Percentiles rank a stretch among this genome's conserved stretches.
Conservation (phyloP, 2,888 invertebrate genomes). For the Ptilodon capucinus region DNA sequence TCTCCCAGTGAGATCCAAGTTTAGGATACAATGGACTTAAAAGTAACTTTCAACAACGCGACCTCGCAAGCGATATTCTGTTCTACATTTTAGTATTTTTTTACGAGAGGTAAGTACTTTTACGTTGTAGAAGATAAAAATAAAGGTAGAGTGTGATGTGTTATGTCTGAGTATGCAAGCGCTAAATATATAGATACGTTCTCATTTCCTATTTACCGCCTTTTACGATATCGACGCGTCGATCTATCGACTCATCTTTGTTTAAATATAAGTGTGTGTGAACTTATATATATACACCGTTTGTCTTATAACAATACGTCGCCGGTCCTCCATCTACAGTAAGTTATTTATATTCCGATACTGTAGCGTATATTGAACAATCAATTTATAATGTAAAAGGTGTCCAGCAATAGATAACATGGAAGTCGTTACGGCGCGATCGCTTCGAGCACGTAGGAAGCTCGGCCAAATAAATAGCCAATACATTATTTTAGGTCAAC, state of each 20-base stretch:
- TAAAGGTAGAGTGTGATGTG: background rate
- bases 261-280: background rate
- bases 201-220: background rate
- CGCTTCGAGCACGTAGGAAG: conserved; percentile 52
- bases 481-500: conserved; percentile 57
- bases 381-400: conserved; percentile 49
- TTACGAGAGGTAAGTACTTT: background rate
- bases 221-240: background rate
- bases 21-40: conserved; percentile 47
- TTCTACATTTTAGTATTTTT: conserved; percentile 5
- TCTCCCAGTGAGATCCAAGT: conserved; percentile 39
- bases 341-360: conserved; percentile 36
- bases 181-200: background rate
- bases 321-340: conserved; percentile 21
- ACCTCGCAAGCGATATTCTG: conserved; percentile 27
- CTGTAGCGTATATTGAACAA: conserved; percentile 39
- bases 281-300: conserved; percentile 1
- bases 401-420: conserved; percentile 43
- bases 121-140: background rate
- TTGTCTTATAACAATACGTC: conserved; percentile 19
- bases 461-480: conserved; percentile 59
- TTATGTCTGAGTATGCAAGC: background rate
- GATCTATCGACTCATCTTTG: background rate
- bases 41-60: conserved; percentile 37
- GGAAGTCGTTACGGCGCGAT: conserved; percentile 53